Percentiles rank a stretch among this genome's conserved stretches.
These are phyloP conservation scores for Oreonectes daqikongensis DNA, from an alignment of 2,797 vertebrate species.

Conservation along the genomic window DNA sequence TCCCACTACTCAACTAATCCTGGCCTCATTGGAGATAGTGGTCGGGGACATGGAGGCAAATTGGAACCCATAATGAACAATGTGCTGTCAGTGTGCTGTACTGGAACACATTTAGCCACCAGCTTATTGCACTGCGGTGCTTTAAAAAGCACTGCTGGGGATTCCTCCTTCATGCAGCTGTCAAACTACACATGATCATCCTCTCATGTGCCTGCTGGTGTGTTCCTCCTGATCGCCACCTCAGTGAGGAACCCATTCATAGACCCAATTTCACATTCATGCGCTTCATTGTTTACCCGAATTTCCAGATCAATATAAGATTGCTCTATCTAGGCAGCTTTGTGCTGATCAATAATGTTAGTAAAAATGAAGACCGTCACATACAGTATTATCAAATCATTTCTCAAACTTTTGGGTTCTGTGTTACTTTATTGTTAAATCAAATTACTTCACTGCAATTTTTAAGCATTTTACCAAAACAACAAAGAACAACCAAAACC, in stretches of 20 bases:
- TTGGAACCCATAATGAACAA: no score
- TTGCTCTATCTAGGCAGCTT: no score
- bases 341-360: neutral
- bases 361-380: no score
- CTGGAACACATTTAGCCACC: slow-evolving; percentile 17
- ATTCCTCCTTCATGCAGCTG: neutral
- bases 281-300: neutral
- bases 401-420: no score
- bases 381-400: no score
- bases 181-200: neutral
- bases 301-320: neutral
- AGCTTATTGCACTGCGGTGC: slow-evolving; percentile 19
- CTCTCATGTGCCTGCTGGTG: neutral
- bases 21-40: neutral
- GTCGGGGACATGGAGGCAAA: neutral
- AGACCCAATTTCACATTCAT: neutral
- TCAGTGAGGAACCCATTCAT: neutral
- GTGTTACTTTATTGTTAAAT: no score
- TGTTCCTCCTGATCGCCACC: neutral
- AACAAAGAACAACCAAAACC: no score
- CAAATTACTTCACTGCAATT: no score
- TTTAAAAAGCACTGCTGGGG: slow-evolving; percentile 26
- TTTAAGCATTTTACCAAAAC: no score
- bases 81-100: neutral
- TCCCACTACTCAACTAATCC: neutral